These are phyloP conservation scores for Calameuta pallipes DNA, from an alignment of 2,888 invertebrate genomes.

Conservation along the genomic window DNA sequence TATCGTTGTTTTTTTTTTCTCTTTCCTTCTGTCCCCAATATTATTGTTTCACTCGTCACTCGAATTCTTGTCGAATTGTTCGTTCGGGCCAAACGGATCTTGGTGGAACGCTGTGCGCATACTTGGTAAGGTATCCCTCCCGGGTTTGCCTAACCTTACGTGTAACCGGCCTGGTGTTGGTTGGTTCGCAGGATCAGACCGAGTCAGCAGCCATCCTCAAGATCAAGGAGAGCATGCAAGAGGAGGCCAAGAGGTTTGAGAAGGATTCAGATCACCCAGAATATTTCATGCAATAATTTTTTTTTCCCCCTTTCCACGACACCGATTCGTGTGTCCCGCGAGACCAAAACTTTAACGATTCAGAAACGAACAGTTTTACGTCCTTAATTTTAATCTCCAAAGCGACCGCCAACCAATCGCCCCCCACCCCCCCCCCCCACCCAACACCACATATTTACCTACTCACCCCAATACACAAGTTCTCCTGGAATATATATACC, in stretches of 20 bases:
- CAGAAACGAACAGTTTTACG: slow-evolving; percentile 4
- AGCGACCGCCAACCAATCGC: background rate
- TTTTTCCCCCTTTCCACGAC: background rate
- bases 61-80: slow-evolving; percentile 21
- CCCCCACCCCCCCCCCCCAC: too few relatives aligned
- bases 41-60: background rate
- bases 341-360: slow-evolving; percentile 40
- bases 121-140: slow-evolving; percentile 39
- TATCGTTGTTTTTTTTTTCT: background rate
- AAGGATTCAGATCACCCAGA: slow-evolving; percentile 97
- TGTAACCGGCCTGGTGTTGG: slow-evolving; percentile 66
- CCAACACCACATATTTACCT: background rate
- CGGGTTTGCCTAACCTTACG: slow-evolving; percentile 19
- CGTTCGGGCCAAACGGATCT: slow-evolving; percentile 31
- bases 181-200: slow-evolving; percentile 83
- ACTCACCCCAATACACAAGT: background rate
- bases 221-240: slow-evolving; percentile 99
- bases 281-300: slow-evolving; percentile 93
- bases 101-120: slow-evolving; percentile 30
- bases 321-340: slow-evolving; percentile 26
- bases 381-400: background rate
- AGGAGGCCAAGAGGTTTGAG: slow-evolving; percentile 99
- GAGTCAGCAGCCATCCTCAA: slow-evolving; percentile 99
- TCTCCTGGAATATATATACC: background rate
- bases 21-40: slow-evolving; percentile 14